Evolutionary conservation across 1,140 invertebrate genomes (phyloP).

Genomic region (Drosophila jambulina): DNA sequence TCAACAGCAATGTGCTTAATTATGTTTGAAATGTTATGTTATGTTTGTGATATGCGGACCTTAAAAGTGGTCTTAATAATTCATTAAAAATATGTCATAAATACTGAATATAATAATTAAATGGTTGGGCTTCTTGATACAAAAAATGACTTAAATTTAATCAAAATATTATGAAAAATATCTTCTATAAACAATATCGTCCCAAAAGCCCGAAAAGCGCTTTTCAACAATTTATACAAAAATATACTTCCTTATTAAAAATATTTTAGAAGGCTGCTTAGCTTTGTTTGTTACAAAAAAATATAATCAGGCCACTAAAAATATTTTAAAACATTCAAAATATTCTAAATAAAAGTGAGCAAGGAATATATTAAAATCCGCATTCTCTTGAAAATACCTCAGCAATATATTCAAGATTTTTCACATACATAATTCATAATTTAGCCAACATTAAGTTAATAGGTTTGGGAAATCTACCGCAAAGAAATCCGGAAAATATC

Average conservation of each 20-base stretch:
- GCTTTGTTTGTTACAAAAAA: not conserved
- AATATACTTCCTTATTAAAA: not conserved
- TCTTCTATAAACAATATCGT: not conserved
- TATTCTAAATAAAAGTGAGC: not conserved
- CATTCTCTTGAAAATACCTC: not conserved
- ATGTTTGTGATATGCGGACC: not conserved
- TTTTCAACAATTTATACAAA: not conserved
- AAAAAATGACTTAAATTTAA: not conserved
- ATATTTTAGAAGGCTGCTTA: too few species aligned
- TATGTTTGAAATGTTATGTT: not conserved
- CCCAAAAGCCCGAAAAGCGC: not conserved
- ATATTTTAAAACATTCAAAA: not conserved
- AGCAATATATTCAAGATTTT: not conserved
- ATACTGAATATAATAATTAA: not conserved
- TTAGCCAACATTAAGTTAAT: constrained; percentile 42
- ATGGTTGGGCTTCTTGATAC: not conserved
- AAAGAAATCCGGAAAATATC: constrained; percentile 30
- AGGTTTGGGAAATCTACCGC: constrained; percentile 39
- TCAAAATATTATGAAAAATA: too few species aligned
- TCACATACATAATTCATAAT: constrained; percentile 32
- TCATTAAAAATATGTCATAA: too few species aligned
- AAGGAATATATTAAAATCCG: constrained; percentile 1
- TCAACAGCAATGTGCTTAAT: constrained; percentile 6
- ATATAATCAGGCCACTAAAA: not conserved
- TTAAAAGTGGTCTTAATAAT: not conserved